Evolutionary conservation across 1,140 invertebrate genomes (phyloP), one percentile per base, ranked within the genome.

Genomic region (Drosophila suzukii): DNA sequence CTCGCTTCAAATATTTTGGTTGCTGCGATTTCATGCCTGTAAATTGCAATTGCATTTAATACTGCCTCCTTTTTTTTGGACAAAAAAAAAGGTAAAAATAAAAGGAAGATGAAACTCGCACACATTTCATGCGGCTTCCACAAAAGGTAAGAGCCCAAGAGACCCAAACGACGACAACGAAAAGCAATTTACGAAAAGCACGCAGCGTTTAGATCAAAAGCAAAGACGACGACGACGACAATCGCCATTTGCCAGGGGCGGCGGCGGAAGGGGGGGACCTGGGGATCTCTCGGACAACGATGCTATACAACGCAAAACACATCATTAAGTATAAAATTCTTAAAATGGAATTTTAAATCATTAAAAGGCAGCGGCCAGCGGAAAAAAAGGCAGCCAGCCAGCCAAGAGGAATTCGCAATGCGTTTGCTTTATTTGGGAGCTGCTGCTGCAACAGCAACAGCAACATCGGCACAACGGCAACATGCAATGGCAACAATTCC

Each of bases 321-420:
- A 92, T 92, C 91, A 92, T 92, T 92, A 92, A 92, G 90, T 92
- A 92, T 91, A 92, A 92, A 92, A 92, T 92, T 92, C 91, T 92
- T 90, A 92, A 92, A 92, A 92, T 92, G 91, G 91, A 92, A 92
- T 92, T 92, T 92, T 92, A 92, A 92, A 92, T 92, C 91, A 92
- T 92, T 92, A 92, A 91, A 91, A 78, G 72, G 83, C 83, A 82
- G 73, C 67, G 53, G 74, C 67, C 77, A 49, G 74, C 67, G 80
- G 46, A 60, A 62, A 70, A 78, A 61, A 60, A 12, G 5, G 11
- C 38, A 39, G 13, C 11, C 36, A 57, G 54, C 55, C 68, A 60
- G 63, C 66, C 59, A 72, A 51, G 71, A 90, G 80, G 86, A 90
- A 90, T 90, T 86, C 68, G 74, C 86, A 90, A 90, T 90, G 86